Base-by-base conservation (phyloP, 2,113 vertebrate genomes). In the Erythrolamprus reginae region DNA sequence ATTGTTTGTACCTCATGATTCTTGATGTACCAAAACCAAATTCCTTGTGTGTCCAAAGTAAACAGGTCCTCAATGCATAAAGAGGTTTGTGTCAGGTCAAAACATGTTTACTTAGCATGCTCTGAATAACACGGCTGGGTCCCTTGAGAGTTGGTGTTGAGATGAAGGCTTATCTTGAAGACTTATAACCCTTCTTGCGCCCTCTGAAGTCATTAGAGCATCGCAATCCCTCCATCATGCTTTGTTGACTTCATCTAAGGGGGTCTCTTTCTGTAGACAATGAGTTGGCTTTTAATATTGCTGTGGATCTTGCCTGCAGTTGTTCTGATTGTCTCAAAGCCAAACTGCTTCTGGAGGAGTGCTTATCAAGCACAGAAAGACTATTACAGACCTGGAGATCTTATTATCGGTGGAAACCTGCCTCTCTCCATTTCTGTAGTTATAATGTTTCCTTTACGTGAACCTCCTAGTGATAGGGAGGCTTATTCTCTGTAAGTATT, bases 111-210 rank as follows among this genome's bases (percentile, higher is more conserved):
- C 3, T 2, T 0, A 26, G n/a, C 55, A 56, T 24, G 7, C 55
- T 56, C 23, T 56, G 55, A 56, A 24, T 56, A 26, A 1, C 0
- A 56, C 1, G 3, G 23, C 23, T 10, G 8, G 8, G 7, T 26
- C 23, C 23, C 23, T 56, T 56, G 7, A 9, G 1, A 26, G 55
- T 56, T 56, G 23, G 7, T 24, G 8, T 23, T 26, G 9, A 9
- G 23, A 26, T 8, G 6, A 13, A 51, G 2, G 10, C 10, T 51
- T 51, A 12, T 51, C 50, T 3, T 70, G 26, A 28, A 33, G 61
- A 0, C 0, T 33, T 70, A 33, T 33, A 28, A 2, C 1, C 1
- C 15, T 1, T 21, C 17, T 38, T 82, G 2, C 21, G 1, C 0
- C n/a, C 1, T 42, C 17, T 82, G 38, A 24, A 24, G 10, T 83